Conservation (phyloP, 2,888 invertebrate genomes). For the Tipula lateralis region DNA sequence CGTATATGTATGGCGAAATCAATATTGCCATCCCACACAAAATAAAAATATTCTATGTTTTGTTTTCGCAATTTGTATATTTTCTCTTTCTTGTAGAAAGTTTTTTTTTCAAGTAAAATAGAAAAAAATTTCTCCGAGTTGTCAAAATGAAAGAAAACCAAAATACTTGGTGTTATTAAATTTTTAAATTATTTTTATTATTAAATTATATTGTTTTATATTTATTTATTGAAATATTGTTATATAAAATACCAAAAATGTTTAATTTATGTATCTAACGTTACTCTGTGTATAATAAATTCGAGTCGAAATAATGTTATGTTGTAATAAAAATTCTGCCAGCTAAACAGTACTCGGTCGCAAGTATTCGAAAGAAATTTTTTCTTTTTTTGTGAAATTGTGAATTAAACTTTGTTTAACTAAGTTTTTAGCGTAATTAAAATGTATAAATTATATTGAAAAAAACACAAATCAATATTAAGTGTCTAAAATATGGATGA, state of each 20-base stretch:
- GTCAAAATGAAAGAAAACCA: conserved; percentile 13
- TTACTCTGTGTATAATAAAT: not conserved
- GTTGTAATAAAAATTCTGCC: not conserved
- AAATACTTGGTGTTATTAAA: conserved; percentile 19
- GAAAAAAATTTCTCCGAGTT: not conserved
- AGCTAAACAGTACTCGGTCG: conserved; percentile 12
- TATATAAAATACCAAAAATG: not conserved
- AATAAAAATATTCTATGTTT: not conserved
- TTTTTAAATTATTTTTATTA: not conserved
- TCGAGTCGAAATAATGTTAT: not conserved
- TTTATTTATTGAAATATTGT: not conserved
- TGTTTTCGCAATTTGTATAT: not conserved
- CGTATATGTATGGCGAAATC: not conserved
- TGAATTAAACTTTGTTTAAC: not conserved
- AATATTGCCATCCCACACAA: not conserved
- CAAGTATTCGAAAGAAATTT: not conserved
- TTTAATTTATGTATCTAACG: not conserved
- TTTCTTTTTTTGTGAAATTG: not conserved
- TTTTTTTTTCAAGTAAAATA: not conserved
- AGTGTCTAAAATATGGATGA: conserved; percentile 45
- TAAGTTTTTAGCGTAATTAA: not conserved
- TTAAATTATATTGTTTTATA: not conserved
- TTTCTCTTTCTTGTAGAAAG: not conserved
- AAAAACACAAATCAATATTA: not conserved
- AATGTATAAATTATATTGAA: not conserved